These are phyloP conservation scores for Myodes glareolus DNA, from an alignment of 2,113 vertebrate genomes.

Conservation along the genomic window DNA sequence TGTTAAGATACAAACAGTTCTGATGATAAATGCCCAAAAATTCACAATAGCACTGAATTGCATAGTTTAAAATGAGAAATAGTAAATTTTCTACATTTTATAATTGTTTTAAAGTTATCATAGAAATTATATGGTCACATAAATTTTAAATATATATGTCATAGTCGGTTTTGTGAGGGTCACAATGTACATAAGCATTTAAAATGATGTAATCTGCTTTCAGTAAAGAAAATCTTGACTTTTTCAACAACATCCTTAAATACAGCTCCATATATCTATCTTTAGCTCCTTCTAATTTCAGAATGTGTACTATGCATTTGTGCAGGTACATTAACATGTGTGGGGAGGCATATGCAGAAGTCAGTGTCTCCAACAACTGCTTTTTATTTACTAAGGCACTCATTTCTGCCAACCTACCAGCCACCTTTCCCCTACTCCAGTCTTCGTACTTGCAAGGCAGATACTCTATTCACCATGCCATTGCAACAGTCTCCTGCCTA, in stretches of 20 bases:
- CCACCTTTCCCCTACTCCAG: neutral
- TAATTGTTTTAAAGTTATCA: neutral
- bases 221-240: slow-evolving; percentile 5
- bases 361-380: neutral
- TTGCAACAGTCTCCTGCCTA: neutral
- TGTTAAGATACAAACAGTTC: neutral
- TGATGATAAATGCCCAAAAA: neutral
- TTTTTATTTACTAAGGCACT: neutral
- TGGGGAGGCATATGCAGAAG: neutral
- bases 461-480: neutral
- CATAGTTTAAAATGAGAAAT: neutral
- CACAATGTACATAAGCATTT: neutral
- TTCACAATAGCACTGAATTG: neutral
- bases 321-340: neutral
- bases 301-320: neutral
- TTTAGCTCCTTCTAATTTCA: neutral
- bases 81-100: slow-evolving; percentile 8
- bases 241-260: neutral
- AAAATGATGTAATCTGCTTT: neutral
- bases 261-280: neutral
- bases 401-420: neutral
- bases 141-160: neutral
- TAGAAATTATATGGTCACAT: neutral
- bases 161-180: slow-evolving; percentile 5
- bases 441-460: neutral